These are phyloP conservation scores for Polyergus mexicanus DNA, from an alignment of 1,140 invertebrate species.

Conservation along the genomic window DNA sequence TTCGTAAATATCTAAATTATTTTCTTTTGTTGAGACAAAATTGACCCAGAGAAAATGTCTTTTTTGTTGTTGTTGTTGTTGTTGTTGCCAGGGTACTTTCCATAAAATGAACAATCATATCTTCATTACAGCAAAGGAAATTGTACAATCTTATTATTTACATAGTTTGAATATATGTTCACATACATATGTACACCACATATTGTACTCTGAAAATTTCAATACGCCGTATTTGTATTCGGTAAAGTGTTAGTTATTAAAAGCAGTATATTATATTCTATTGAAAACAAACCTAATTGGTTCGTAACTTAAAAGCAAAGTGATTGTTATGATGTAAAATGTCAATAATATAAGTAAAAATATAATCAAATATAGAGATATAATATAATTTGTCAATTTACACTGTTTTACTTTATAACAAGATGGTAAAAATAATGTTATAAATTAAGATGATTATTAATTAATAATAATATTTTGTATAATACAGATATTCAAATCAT, in stretches of 20 bases:
- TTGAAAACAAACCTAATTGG: neutral
- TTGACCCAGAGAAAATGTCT: neutral
- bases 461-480: neutral
- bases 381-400: neutral
- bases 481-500: neutral
- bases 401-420: neutral
- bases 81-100: neutral
- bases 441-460: neutral
- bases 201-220: constrained; percentile 8
- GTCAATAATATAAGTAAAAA: neutral
- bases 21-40: neutral
- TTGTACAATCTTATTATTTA: neutral
- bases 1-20: neutral
- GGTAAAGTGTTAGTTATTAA: constrained; percentile 4
- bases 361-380: neutral
- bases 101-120: constrained; percentile 58
- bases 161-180: neutral
- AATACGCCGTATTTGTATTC: neutral
- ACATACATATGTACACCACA: neutral
- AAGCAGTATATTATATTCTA: neutral
- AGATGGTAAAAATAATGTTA: neutral
- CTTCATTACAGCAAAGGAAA: constrained; percentile 36
- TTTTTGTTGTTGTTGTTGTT: neutral
- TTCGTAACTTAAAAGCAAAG: neutral
- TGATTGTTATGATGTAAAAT: neutral